Conservation (phyloP, 1,140 invertebrate species). For the Latrodectus geometricus region DNA sequence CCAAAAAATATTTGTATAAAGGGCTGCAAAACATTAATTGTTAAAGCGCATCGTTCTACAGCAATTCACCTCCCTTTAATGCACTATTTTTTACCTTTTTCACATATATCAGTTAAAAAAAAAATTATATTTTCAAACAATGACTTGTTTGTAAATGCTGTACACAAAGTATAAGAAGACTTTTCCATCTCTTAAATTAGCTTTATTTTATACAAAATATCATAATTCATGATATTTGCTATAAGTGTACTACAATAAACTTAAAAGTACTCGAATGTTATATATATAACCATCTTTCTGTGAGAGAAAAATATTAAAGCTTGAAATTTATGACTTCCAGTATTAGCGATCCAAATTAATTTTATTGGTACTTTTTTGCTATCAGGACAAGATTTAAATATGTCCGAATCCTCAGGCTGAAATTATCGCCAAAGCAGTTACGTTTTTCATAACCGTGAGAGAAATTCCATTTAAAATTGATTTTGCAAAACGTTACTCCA, state of each 20-base stretch:
- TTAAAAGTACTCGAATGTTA: conserved; percentile 5
- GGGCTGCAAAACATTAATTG: conserved; percentile 48
- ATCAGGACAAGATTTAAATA: no score
- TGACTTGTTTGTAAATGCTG: conserved; percentile 33
- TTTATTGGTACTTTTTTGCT: no score
- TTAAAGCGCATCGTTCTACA: conserved; percentile 25
- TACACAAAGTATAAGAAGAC: conserved; percentile 32
- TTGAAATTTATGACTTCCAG: conserved; percentile 42
- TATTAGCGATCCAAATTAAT: conserved; percentile 34
- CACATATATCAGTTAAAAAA: conserved; percentile 27
- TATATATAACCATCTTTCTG: conserved; percentile 17
- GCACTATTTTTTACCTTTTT: conserved; percentile 53
- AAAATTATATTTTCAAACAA: conserved; percentile 27
- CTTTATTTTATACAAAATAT: conserved; percentile 29
- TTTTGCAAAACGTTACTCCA: no score
- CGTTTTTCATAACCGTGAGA: no score
- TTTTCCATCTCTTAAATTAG: conserved; percentile 28
- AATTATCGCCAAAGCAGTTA: no score
- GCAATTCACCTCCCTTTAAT: conserved; percentile 25
- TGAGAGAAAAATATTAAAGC: neutral
- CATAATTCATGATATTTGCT: conserved; percentile 51
- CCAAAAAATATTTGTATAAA: conserved; percentile 52
- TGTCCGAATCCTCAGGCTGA: no score
- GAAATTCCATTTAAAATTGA: no score
- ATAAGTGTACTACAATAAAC: conserved; percentile 22